Evolutionary conservation across 2,888 invertebrate genomes (phyloP).

Genomic region (Idaea biselata): DNA sequence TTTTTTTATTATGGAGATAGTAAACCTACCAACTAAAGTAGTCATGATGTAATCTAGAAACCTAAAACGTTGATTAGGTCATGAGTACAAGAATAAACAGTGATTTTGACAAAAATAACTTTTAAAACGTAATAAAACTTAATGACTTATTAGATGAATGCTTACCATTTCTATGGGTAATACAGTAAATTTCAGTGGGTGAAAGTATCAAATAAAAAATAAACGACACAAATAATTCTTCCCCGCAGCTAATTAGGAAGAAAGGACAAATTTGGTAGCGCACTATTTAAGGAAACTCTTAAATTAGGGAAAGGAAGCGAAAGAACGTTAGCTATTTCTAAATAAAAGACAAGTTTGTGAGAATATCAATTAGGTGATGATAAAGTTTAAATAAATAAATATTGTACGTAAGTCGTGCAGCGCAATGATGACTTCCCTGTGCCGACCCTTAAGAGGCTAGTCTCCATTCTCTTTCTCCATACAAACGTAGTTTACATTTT

Average conservation of each 20-base stretch:
- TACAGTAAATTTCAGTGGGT: neutral
- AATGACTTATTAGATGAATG: neutral
- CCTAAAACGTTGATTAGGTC: too few relatives aligned
- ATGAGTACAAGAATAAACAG: neutral
- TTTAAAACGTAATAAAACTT: neutral
- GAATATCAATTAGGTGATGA: neutral
- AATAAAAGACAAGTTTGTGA: neutral
- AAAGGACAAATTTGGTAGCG: neutral
- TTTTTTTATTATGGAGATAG: too few relatives aligned
- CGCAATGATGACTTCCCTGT: too few relatives aligned
- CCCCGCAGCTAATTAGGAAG: neutral
- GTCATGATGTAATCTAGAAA: too few relatives aligned
- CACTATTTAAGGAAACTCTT: slow-evolving; percentile 2
- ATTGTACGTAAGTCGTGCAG: too few relatives aligned
- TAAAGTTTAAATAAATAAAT: too few relatives aligned
- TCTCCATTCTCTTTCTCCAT: too few relatives aligned
- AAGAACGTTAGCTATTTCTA: slow-evolving; percentile 2
- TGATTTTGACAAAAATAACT: neutral
- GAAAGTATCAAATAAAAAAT: neutral
- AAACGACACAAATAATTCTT: neutral
- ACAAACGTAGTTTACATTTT: too few relatives aligned
- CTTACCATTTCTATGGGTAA: neutral
- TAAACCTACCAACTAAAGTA: too few relatives aligned
- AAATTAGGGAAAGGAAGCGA: slow-evolving; percentile 3
- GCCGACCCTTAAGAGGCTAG: too few relatives aligned